These are phyloP conservation scores for Portevinia maculata DNA, from an alignment of 2,888 invertebrate genomes.

Conservation along the genomic window DNA sequence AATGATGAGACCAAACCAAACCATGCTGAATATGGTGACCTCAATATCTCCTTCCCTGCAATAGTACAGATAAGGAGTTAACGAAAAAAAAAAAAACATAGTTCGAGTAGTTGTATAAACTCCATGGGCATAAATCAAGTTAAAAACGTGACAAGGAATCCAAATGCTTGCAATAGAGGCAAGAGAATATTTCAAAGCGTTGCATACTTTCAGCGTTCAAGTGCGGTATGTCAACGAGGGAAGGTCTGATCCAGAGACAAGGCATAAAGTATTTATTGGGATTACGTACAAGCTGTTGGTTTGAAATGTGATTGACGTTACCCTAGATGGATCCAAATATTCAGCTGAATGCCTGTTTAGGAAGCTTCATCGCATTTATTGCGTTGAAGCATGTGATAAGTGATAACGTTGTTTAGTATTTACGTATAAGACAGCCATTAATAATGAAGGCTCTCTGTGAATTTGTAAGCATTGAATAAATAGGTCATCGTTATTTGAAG, in stretches of 20 bases:
- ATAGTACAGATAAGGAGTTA: constrained; percentile 36
- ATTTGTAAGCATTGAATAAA: too few relatives aligned
- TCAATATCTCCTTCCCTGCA: constrained; percentile 53
- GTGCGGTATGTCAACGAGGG: constrained; percentile 2
- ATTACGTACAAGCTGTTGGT: constrained; percentile 15
- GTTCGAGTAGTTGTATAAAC: constrained; percentile 58
- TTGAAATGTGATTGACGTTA: neutral
- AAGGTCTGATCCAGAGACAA: constrained; percentile 22
- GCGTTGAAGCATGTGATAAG: neutral
- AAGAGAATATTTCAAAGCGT: constrained; percentile 8
- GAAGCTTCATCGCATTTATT: neutral
- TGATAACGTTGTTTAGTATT: too few relatives aligned
- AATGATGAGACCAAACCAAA: constrained; percentile 61
- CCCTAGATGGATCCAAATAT: too few relatives aligned
- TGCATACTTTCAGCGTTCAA: constrained; percentile 4
- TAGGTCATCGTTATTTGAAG: too few relatives aligned
- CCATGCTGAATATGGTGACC: constrained; percentile 56
- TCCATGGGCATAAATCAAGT: constrained; percentile 71
- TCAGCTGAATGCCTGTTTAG: too few relatives aligned
- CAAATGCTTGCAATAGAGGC: constrained; percentile 37
- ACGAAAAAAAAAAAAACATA: constrained; percentile 10
- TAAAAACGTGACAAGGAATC: constrained; percentile 66
- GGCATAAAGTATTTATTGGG: constrained; percentile 10
- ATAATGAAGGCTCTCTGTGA: too few relatives aligned
- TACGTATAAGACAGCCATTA: too few relatives aligned